Evolutionary conservation across 2,888 invertebrate species (phyloP).

Genomic region (Linyphia triangularis): DNA sequence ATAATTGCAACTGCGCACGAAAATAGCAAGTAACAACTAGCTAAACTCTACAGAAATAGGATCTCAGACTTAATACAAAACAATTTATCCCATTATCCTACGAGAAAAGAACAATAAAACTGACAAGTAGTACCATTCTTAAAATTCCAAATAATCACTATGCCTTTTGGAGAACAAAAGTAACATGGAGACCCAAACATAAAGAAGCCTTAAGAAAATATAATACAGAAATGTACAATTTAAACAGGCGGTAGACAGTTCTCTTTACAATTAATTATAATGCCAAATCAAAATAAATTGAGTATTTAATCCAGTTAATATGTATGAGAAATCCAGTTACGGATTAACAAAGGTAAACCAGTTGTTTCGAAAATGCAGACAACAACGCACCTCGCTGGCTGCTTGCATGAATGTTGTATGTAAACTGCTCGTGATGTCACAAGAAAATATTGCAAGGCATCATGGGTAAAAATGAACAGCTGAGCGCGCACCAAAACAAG

Average conservation of each 20-base stretch:
- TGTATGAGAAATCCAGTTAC: neutral
- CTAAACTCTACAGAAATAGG: neutral
- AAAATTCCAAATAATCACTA: neutral
- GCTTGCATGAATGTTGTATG: slow-evolving; percentile 14
- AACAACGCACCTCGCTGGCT: neutral
- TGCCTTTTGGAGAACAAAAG: neutral
- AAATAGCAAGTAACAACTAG: neutral
- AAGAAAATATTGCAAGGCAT: slow-evolving; percentile 71
- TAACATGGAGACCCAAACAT: neutral
- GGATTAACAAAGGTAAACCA: neutral
- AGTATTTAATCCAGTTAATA: neutral
- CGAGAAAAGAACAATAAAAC: neutral
- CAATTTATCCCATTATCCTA: neutral
- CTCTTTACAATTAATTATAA: neutral
- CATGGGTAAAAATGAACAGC: slow-evolving; percentile 71
- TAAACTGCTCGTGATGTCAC: slow-evolving; percentile 72
- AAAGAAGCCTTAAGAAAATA: neutral
- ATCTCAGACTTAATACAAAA: neutral
- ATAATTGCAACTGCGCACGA: neutral
- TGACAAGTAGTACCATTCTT: neutral
- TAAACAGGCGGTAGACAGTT: neutral
- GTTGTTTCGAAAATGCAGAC: neutral
- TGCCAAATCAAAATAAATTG: neutral
- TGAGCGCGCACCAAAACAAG: slow-evolving; percentile 51
- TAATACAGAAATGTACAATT: neutral